These are phyloP conservation scores for Callosobruchus maculatus DNA, from an alignment of 2,888 invertebrate genomes.

Conservation along the genomic window DNA sequence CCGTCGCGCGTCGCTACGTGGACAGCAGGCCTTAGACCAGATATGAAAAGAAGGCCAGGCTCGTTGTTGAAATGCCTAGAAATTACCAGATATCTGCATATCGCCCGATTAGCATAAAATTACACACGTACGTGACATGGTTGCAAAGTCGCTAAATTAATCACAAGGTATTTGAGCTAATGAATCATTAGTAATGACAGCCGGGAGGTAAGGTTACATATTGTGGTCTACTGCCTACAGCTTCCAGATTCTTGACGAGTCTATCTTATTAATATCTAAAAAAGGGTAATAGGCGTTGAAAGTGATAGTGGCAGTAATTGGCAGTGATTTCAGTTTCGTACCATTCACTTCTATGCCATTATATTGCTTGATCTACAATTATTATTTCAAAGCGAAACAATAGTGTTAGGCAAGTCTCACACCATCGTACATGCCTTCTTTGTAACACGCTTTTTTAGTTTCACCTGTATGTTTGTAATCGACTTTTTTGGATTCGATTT, in stretches of 20 bases:
- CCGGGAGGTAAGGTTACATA: background rate
- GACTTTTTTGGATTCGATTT: no score
- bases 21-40: no score
- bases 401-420: no score
- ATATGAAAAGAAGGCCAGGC: background rate
- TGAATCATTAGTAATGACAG: no score
- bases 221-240: background rate
- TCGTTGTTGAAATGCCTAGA: background rate
- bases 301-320: background rate
- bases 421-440: no score
- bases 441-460: no score
- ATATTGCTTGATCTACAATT: no score
- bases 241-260: background rate
- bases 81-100: background rate
- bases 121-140: background rate
- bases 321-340: background rate
- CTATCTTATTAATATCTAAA: background rate
- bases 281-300: background rate
- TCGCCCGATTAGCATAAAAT: background rate
- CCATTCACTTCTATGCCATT: no score
- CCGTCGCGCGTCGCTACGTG: no score
- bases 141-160: background rate
- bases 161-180: background rate
- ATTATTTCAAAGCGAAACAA: no score
- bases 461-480: no score